Base-by-base conservation (phyloP, 2,888 invertebrate species). In the Zeuzera pyrina region DNA sequence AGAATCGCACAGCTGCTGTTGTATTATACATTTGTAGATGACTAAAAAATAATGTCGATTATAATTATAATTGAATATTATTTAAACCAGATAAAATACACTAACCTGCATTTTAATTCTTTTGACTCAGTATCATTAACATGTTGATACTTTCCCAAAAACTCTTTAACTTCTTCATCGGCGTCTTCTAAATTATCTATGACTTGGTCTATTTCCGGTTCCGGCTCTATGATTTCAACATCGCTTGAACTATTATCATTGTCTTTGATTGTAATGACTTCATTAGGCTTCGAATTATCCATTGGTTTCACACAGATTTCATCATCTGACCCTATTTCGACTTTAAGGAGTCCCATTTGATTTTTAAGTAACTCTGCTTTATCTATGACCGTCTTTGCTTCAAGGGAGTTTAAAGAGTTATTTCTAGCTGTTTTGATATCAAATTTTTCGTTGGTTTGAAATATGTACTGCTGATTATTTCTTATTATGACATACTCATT, bases 381-480 rank as follows among this genome's bases (percentile, higher is more conserved):
- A 5, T 43, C 46, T 25, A 38, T 35, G 1, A 30, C 34, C 2
- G 36, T 24, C 6, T 28, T 33, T 1, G 33, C 36, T 19, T 39
- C 34, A 2, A 31, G 33, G 7, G 35, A 27, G 7, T 41, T 38
- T 7, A 38, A 38, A n/a, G 39, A 42, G 14, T 47, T 47, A 39
- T 37, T 57, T 31, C 49, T 49, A 16, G 45, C 22, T n/a, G n/a
- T n/a, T 46, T 44, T 3, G 53, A 57, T 35, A 42, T 52, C 2
- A 67, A 57, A 7, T 57, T 45, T 28, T 57, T 65, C 2, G 2
- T 61, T 60, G 33, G 74, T 79, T 35, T 77, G 71, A 35, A 74
- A 83, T 28, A 83, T 76, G 40, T 71, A 79, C 35, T 84, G 84
- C 21, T 81, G 76, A 25, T 83, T 84, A 24, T 84, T 81, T 31